These are phyloP conservation scores for Mythimna impura DNA, from an alignment of 2,888 invertebrate species.

Conservation along the genomic window DNA sequence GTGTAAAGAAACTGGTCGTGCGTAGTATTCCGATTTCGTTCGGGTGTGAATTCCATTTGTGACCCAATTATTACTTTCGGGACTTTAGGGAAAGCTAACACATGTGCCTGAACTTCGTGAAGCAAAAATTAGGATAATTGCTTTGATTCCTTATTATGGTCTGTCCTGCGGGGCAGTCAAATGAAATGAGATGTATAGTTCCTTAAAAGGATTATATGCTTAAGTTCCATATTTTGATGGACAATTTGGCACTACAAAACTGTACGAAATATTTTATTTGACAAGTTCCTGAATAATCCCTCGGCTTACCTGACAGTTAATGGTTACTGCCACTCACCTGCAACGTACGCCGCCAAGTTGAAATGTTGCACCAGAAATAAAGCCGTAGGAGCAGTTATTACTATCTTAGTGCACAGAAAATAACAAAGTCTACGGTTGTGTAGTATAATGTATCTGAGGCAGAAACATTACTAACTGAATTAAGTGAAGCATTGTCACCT, in stretches of 20 bases:
- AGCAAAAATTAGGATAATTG: conserved; percentile 3
- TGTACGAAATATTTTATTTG: conserved; percentile 16
- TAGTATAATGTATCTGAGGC: conserved; percentile 52
- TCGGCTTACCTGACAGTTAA: conserved; percentile 9
- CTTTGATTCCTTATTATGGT: background rate
- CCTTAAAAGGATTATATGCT: background rate
- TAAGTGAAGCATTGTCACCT: conserved; percentile 70
- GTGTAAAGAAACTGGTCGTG: conserved; percentile 44
- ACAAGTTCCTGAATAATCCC: conserved; percentile 11
- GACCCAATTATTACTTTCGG: conserved; percentile 55
- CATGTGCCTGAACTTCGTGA: conserved; percentile 2
- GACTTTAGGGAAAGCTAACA: conserved; percentile 38
- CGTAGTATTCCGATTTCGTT: conserved; percentile 32
- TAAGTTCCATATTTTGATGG: background rate
- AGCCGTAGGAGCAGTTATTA: conserved; percentile 1
- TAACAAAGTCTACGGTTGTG: conserved; percentile 35
- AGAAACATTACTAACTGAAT: conserved; percentile 67
- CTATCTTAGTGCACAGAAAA: conserved; percentile 34
- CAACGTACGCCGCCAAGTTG: background rate
- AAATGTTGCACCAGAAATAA: conserved; percentile 13
- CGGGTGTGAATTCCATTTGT: conserved; percentile 43
- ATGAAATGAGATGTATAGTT: background rate
- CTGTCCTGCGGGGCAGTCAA: background rate
- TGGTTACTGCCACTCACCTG: conserved; percentile 19
- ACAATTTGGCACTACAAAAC: conserved; percentile 5